phyloP scores from a whole-genome alignment of 2,888 invertebrate genomes.

The Teinopalpus imperialis region DNA sequence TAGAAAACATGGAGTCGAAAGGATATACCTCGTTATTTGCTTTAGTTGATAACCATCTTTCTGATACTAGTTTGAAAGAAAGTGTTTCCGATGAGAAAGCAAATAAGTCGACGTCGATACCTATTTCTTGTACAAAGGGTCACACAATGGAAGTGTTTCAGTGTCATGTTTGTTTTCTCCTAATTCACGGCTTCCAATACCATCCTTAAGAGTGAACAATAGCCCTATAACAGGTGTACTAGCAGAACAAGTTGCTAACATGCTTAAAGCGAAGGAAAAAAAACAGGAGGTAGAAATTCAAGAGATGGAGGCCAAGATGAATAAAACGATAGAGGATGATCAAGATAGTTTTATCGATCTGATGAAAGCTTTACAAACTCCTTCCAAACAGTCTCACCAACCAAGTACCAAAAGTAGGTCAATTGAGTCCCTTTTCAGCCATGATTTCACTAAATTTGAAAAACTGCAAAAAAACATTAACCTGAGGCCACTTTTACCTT shows the following conservation, averaged over 20 bases:
- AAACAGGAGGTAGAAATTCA: conserved; percentile 47
- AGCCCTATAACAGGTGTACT: conserved; percentile 52
- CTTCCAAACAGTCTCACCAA: conserved; percentile 31
- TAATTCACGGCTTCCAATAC: conserved; percentile 47
- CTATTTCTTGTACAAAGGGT: conserved; percentile 35
- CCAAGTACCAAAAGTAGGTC: conserved; percentile 49
- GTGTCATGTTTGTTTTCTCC: conserved; percentile 42
- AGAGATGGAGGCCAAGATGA: conserved; percentile 45
- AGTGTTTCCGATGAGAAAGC: conserved; percentile 36
- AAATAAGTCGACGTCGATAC: conserved; percentile 36
- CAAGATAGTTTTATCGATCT: conserved; percentile 58
- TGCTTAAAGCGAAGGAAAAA: conserved; percentile 63
- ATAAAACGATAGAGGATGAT: conserved; percentile 41
- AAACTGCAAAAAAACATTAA: conserved; percentile 28
- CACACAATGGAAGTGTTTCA: conserved; percentile 38
- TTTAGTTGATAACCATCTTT: conserved; percentile 65
- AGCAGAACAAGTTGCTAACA: conserved; percentile 61
- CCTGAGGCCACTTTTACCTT: conserved; percentile 44
- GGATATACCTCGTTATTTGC: conserved; percentile 62
- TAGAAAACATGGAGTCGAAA: conserved; percentile 42
- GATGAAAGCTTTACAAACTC: conserved; percentile 50
- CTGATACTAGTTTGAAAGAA: conserved; percentile 51
- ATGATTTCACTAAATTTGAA: conserved; percentile 39
- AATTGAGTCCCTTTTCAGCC: conserved; percentile 50
- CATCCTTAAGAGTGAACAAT: conserved; percentile 44